Percentiles rank a stretch among this genome's conserved stretches.
phyloP scores from a whole-genome alignment of 1,140 invertebrate genomes.

The Ceratoteleas bidentatus region DNA sequence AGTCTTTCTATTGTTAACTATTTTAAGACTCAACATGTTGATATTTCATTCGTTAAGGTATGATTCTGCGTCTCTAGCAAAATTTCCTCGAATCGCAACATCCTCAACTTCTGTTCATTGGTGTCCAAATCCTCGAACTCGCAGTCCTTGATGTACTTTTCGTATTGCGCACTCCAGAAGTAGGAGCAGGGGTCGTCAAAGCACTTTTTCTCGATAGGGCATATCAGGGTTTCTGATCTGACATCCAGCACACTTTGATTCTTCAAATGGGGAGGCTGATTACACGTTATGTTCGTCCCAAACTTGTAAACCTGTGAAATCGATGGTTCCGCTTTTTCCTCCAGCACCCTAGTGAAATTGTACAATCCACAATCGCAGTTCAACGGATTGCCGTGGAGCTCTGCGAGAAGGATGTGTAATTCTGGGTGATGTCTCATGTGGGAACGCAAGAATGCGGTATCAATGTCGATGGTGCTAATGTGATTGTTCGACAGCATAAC shows the following conservation, averaged over 20 bases:
- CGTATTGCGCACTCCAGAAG: slow-evolving; percentile 10
- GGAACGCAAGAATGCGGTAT: too few species aligned
- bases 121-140: neutral
- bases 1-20: too few species aligned
- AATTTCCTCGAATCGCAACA: neutral
- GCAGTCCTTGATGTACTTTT: neutral
- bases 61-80: neutral
- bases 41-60: too few species aligned
- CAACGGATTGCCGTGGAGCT: slow-evolving; percentile 36
- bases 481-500: too few species aligned
- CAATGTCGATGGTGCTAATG: too few species aligned
- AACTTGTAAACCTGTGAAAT: slow-evolving; percentile 32
- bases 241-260: neutral
- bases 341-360: slow-evolving; percentile 19
- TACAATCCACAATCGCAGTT: slow-evolving; percentile 33
- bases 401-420: slow-evolving; percentile 4
- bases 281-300: slow-evolving; percentile 5
- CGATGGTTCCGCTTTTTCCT: slow-evolving; percentile 13
- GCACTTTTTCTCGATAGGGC: neutral
- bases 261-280: neutral
- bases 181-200: slow-evolving; percentile 18
- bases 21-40: too few species aligned
- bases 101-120: neutral
- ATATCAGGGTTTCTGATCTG: neutral
- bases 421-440: slow-evolving; percentile 1